Base-by-base conservation (phyloP, 2,797 vertebrate genomes). In the Tiaroga cobitis region DNA sequence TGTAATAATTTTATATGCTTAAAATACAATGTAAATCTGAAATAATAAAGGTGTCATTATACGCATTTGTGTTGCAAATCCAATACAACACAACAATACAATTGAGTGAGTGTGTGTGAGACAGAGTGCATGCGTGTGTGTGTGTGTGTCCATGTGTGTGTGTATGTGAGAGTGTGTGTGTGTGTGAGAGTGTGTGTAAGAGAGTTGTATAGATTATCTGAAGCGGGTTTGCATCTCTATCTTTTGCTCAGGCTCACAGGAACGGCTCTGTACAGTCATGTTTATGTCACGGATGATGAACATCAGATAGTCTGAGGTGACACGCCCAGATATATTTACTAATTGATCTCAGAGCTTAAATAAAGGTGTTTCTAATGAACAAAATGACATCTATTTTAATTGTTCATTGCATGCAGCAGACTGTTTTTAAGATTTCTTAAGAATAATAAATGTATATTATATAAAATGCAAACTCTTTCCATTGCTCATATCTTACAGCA, bases 211-310 rank as follows among this genome's bases (percentile, higher is more conserved):
- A 75, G 90, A 91, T 89, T n/a, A n/a, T n/a, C n/a, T 79, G 34
- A 34, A 56, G 75, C 65, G 63, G 72, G 75, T 89, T 85, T 89
- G 88, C 86, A 83, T 91, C 86, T 86, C 82, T 74, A 68, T 86
- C 83, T 81, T 73, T 67, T 82, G 81, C 76, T 61, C 46, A 79
- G 65, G 63, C 43, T 82, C 80, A 86, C 73, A 88, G 67, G 80
- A 72, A 61, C 84, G n/a, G 49, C 59, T 29, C n/a, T 59, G 80
- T 81, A 54, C 65, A 26, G 10, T 51, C 24, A 41, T 24, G 34
- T 56, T 70, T 11, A 70, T 59, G 65, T 26, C 61, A 29, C 19
- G 3, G 29, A 10, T 34, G 19, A 34, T 68, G 29, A 59, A n/a
- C 21, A 37, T 56, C 29, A 37, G 29, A 37, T 46, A 41, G 3